Evolutionary conservation across 2,888 invertebrate genomes (phyloP), one percentile per base, ranked within the genome.

Genomic region (Zootermopsis nevadensis): DNA sequence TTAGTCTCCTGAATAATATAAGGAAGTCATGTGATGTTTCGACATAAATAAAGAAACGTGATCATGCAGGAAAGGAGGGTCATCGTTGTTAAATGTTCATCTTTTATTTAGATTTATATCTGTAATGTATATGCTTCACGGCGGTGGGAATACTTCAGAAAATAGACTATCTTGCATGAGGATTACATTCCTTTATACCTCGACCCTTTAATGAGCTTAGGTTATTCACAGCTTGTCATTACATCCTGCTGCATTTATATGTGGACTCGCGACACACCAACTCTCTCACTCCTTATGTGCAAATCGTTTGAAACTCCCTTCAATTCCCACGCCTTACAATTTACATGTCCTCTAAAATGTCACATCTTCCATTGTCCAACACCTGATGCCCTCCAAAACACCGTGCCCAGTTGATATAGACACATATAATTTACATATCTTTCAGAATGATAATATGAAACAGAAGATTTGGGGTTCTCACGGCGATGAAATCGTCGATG

Each of bases 101-200:
- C 30, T 69, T 33, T 69, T 33, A 69, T 69, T 33, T 69, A 69
- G 69, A 69, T 69, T 6, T 69, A 15, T 15, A 69, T 69, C 69
- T 67, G 30, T 30, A 55, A 55, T 55, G 12, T 60, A 60, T 27
- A n/a, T 60, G n/a, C 60, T 27, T 6, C 60, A 60, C n/a, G 60
- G 60, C 48, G 48, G 10, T 12, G 48, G 48, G n/a, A n/a, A n/a
- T n/a, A 48, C 48, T 12, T 48, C 48, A 48, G 48, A 48, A 48
- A 48, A 48, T 48, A 15, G 10, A 15, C 27, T 12, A 60, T 60
- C 60, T 60, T 60, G 60, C 1, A 27, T 27, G 6, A n/a, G 19
- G n/a, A n/a, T 1, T 27, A 10, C n/a, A n/a, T 60, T 27, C 6
- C 24, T 7, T 1, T 7, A n/a, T 27, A 60, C 60, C 60, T 60